These are phyloP conservation scores for Pocota personata DNA, from an alignment of 2,888 invertebrate genomes.

Conservation along the genomic window DNA sequence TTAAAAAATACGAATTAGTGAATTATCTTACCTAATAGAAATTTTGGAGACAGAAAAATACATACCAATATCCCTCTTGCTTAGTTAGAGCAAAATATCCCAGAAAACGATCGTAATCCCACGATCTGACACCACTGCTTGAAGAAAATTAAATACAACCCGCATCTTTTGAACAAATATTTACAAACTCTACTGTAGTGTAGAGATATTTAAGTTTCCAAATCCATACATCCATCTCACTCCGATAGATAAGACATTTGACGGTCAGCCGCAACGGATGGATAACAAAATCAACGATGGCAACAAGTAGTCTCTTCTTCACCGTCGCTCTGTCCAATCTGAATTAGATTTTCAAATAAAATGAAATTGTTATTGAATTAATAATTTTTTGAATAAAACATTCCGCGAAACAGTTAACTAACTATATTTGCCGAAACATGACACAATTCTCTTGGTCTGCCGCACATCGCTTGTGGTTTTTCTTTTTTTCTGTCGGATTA, in stretches of 20 bases:
- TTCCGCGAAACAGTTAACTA: background rate
- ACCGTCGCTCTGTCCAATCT: background rate
- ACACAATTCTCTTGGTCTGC: background rate
- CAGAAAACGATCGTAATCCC: no score
- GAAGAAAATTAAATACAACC: no score
- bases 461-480: background rate
- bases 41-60: no score
- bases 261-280: background rate
- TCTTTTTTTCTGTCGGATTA: constrained; percentile 12
- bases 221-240: constrained; percentile 1
- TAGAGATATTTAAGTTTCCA: constrained; percentile 10
- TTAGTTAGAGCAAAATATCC: no score
- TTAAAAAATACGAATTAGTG: no score
- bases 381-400: constrained; percentile 19
- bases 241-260: constrained; percentile 41
- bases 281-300: constrained; percentile 33
- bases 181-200: constrained; percentile 40
- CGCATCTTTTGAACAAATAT: background rate
- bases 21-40: no score
- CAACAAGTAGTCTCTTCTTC: constrained; percentile 45
- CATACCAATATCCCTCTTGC: no score
- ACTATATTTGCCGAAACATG: background rate
- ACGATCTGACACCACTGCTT: no score
- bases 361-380: constrained; percentile 1
- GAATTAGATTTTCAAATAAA: background rate